phyloP scores from a whole-genome alignment of 2,797 vertebrate genomes.

The Siniperca scherzeri region DNA sequence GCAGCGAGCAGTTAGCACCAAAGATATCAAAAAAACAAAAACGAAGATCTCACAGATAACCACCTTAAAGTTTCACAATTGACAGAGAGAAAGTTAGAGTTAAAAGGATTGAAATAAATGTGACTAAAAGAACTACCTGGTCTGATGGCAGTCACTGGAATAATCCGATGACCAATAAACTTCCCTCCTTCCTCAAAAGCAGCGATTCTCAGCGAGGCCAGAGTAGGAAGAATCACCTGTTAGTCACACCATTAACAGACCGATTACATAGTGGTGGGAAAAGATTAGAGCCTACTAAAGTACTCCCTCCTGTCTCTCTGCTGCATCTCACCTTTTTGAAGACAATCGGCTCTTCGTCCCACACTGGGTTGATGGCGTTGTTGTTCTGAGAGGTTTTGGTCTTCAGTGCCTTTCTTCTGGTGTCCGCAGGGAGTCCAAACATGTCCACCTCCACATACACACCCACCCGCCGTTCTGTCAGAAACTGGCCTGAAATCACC shows the following conservation, averaged over 20 bases:
- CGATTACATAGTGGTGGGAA: fast-evolving
- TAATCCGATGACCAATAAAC: slow-evolving; percentile 96
- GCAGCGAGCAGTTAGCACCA: not conserved
- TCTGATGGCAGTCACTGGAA: slow-evolving; percentile 95
- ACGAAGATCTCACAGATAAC: not conserved
- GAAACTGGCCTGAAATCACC: slow-evolving; percentile 98
- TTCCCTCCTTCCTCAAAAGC: slow-evolving; percentile 98
- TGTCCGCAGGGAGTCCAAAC: slow-evolving; percentile 97
- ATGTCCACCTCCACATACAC: slow-evolving; percentile 98
- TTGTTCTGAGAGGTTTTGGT: slow-evolving; percentile 98
- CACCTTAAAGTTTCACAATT: not conserved
- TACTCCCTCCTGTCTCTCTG: not conserved
- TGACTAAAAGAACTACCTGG: slow-evolving; percentile 83
- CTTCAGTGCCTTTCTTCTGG: slow-evolving; percentile 95
- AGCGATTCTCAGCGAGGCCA: slow-evolving; percentile 94
- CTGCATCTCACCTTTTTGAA: slow-evolving; percentile 92
- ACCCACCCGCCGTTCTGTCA: slow-evolving; percentile 95
- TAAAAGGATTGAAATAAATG: not conserved
- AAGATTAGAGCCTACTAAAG: not conserved
- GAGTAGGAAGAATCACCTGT: slow-evolving; percentile 95
- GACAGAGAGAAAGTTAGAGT: not conserved
- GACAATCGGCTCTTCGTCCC: slow-evolving; percentile 97
- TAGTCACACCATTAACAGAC: not conserved
- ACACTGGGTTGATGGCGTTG: slow-evolving; percentile 94
- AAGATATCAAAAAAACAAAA: not conserved